These are phyloP conservation scores for Lymantria monacha DNA, from an alignment of 2,888 invertebrate species.

Conservation along the genomic window DNA sequence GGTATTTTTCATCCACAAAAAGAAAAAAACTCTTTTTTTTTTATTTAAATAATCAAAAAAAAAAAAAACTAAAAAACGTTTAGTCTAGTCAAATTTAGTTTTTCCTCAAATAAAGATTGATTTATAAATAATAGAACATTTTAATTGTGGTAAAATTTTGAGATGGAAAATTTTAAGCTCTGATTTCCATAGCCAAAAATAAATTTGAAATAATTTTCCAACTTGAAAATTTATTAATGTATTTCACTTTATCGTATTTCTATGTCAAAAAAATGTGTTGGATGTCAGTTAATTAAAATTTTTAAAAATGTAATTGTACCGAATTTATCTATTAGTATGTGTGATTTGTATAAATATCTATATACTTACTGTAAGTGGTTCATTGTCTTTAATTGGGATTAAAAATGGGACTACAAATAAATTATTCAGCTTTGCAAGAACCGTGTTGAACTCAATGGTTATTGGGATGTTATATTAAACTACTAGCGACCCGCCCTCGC, in stretches of 20 bases:
- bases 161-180: slow-evolving; percentile 17
- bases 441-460: too few species aligned
- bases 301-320: slow-evolving; percentile 28
- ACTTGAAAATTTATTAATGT: slow-evolving; percentile 19
- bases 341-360: slow-evolving; percentile 38
- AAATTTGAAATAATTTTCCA: slow-evolving; percentile 9
- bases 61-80: too few species aligned
- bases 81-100: too few species aligned
- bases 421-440: neutral
- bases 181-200: slow-evolving; percentile 36
- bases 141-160: slow-evolving; percentile 18
- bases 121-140: too few species aligned
- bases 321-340: slow-evolving; percentile 38
- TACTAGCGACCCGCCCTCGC: too few species aligned
- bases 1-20: too few species aligned
- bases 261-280: slow-evolving; percentile 7
- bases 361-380: slow-evolving; percentile 23
- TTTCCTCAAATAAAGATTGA: too few species aligned
- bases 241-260: slow-evolving; percentile 1
- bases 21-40: too few species aligned
- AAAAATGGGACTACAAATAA: neutral
- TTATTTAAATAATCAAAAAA: too few species aligned
- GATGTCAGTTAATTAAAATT: slow-evolving; percentile 17
- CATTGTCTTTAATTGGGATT: too few species aligned
- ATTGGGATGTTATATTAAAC: too few species aligned